A percentile compares a stretch with the other conserved stretches of the same genome.
These are phyloP conservation scores for Syngnathus rostellatus DNA, from an alignment of 2,797 vertebrate species.

Conservation along the genomic window DNA sequence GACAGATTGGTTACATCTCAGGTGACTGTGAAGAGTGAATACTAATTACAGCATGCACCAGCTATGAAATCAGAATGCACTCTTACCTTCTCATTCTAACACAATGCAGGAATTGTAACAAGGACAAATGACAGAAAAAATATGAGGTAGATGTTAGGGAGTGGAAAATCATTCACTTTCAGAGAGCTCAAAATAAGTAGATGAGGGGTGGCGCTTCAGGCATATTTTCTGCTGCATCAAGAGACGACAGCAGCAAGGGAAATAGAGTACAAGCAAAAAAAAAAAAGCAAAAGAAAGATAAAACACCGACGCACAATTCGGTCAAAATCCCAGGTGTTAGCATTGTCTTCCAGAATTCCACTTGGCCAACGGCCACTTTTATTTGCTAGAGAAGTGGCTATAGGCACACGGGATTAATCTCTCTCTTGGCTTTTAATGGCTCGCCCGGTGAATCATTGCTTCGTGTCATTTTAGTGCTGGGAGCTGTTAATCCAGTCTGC, in stretches of 20 bases:
- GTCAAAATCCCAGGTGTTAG: background rate
- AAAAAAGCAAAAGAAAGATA: slow-evolving; percentile 44
- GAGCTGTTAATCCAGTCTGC: slow-evolving; percentile 3
- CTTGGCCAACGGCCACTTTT: background rate
- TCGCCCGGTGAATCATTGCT: background rate
- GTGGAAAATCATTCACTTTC: slow-evolving; percentile 75
- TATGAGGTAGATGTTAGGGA: slow-evolving; percentile 90
- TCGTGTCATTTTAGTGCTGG: background rate
- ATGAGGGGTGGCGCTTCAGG: slow-evolving; percentile 60
- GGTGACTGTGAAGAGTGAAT: slow-evolving; percentile 63
- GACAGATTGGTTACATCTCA: slow-evolving; percentile 60
- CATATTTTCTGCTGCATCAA: slow-evolving; percentile 48
- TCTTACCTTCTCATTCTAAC: slow-evolving; percentile 99
- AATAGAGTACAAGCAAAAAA: slow-evolving; percentile 52
- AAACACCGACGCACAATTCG: slow-evolving; percentile 33
- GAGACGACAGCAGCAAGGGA: slow-evolving; percentile 51
- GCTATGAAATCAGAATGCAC: slow-evolving; percentile 82
- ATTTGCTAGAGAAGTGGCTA: background rate
- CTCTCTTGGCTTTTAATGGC: background rate
- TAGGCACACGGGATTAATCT: background rate
- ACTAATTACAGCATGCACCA: slow-evolving; percentile 83
- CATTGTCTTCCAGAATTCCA: slow-evolving; percentile 1
- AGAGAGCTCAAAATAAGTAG: slow-evolving; percentile 73
- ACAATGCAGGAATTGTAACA: slow-evolving; percentile 98
- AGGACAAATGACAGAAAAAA: slow-evolving; percentile 97